Evolutionary conservation across 2,113 vertebrate species (phyloP), one percentile per base, ranked within the genome.

Genomic region (Mionectes macconnelli): DNA sequence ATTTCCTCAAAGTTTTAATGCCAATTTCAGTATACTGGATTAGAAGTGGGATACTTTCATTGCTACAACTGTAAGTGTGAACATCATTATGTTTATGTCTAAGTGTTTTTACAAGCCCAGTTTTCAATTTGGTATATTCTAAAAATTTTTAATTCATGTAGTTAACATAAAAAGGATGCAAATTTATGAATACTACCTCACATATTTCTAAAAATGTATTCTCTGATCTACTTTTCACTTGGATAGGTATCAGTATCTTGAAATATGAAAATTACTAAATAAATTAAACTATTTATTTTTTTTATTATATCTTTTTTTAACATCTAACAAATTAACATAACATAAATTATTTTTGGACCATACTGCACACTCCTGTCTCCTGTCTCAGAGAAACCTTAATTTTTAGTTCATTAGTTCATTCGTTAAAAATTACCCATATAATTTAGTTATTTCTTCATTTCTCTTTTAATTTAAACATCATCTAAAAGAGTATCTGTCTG

Each of bases 391-490:
- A 88, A 72, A 92, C 40, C 14, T 70, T 85, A 79, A 37, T 83
- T 94, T 87, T 95, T 44, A 77, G 47, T n/a, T 93, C 49, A 52
- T 95, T 44, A 77, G 47, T n/a, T 93, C 49, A 52, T 52, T 28
- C 50, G 16, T 52, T 45, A 86, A 95, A 94, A 88, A 73, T 77
- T 77, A 89, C 3, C 1, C 19, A 75, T 12, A 83, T 4, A 72
- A 8, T 23, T 91, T 60, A 85, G 45, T 91, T 93, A 89, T 89
- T 93, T 90, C 28, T 93, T 57, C 24, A 78, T 94, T 84, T 77
- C 33, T 3, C 12, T 74, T 93, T 83, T 80, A 37, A 62, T 83
- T 76, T 62, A 76, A 85, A 69, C 13, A 85, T 14, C 19, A 62
- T 14, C 31, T 85, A 42, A 66, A 84, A 86, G 52, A 84, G 6